A percentile compares a stretch with the other conserved stretches of the same genome.
Conservation (phyloP, 1,140 invertebrate genomes). For the Dendrolimus kikuchii region DNA sequence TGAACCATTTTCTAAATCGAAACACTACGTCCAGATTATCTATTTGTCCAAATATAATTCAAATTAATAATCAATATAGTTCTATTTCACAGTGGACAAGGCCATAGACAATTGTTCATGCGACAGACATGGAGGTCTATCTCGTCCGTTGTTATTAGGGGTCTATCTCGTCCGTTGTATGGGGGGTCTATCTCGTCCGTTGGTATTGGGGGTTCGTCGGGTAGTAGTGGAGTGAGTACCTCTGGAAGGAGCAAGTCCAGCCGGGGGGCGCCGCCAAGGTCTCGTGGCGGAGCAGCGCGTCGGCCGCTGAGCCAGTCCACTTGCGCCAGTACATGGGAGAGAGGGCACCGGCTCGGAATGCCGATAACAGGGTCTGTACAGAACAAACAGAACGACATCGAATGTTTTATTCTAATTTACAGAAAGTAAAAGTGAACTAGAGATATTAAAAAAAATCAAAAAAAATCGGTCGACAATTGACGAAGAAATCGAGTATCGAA, state of each 20-base stretch:
- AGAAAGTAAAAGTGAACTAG: too few species aligned
- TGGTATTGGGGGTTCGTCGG: slow-evolving; percentile 15
- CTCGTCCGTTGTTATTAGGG: slow-evolving; percentile 5
- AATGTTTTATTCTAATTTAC: too few species aligned
- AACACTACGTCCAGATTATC: too few species aligned
- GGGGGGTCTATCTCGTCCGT: neutral
- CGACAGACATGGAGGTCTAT: neutral
- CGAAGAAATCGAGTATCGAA: too few species aligned
- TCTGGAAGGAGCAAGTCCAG: slow-evolving; percentile 61
- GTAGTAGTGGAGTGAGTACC: slow-evolving; percentile 38
- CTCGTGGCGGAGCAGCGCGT: slow-evolving; percentile 45
- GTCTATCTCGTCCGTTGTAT: slow-evolving; percentile 13
- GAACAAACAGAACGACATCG: neutral
- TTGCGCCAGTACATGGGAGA: slow-evolving; percentile 30
- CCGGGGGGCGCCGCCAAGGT: slow-evolving; percentile 55
- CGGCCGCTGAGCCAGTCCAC: slow-evolving; percentile 32
- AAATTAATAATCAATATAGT: too few species aligned
- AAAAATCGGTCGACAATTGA: too few species aligned
- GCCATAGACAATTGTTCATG: too few species aligned
- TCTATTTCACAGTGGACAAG: too few species aligned
- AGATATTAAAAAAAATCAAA: too few species aligned
- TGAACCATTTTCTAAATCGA: too few species aligned
- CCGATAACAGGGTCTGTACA: slow-evolving; percentile 39
- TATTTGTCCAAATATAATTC: too few species aligned
- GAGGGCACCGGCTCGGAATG: slow-evolving; percentile 36